These are phyloP conservation scores for Barypeithes pellucidus DNA, from an alignment of 2,888 invertebrate genomes.

Conservation along the genomic window DNA sequence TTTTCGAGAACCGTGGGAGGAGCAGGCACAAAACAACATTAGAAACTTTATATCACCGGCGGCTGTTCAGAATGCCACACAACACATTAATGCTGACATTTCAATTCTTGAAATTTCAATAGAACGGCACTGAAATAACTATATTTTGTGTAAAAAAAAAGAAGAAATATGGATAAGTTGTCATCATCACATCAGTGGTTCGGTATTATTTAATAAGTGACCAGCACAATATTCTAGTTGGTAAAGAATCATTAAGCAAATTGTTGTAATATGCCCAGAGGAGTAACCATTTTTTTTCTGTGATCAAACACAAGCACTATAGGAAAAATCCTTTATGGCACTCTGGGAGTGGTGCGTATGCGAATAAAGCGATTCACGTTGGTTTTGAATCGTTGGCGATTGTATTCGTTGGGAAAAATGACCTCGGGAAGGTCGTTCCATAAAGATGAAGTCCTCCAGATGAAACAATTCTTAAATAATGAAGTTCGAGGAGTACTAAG, in stretches of 20 bases:
- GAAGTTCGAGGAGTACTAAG: too few relatives aligned
- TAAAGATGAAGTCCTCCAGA: too few relatives aligned
- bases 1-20: constrained; percentile 36
- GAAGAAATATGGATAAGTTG: constrained; percentile 41
- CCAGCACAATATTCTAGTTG: not conserved
- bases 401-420: too few relatives aligned
- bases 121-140: constrained; percentile 14
- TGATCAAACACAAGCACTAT: too few relatives aligned
- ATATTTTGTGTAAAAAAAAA: constrained; percentile 32
- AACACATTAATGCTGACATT: constrained; percentile 39
- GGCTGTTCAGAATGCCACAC: constrained; percentile 23
- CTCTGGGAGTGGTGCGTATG: too few relatives aligned
- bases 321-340: too few relatives aligned
- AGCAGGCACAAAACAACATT: constrained; percentile 47
- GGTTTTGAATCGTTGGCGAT: too few relatives aligned
- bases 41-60: constrained; percentile 32
- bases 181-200: constrained; percentile 38
- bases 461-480: too few relatives aligned
- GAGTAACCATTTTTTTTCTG: too few relatives aligned
- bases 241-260: not conserved
- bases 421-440: too few relatives aligned
- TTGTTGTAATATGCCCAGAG: not conserved
- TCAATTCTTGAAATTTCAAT: constrained; percentile 43
- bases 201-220: constrained; percentile 18
- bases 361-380: too few relatives aligned